Base-by-base conservation (phyloP, 2,888 invertebrate species). In the Drosophila histrio region DNA sequence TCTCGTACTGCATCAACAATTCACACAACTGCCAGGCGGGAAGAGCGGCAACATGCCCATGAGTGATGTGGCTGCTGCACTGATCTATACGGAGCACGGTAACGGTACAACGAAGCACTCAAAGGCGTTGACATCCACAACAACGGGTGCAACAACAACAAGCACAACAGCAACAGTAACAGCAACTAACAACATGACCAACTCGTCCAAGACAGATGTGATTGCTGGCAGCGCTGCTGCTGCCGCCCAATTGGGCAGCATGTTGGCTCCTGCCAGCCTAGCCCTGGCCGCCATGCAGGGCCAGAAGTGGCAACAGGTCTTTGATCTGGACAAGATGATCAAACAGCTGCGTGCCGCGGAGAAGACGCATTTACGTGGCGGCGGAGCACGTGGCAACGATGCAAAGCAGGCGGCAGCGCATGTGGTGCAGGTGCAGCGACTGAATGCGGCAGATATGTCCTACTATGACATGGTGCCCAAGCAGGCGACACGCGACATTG, bases 401-500 rank as follows among this genome's bases (percentile, higher is more conserved):
- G 44, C 17, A 2, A 24, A 44, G 17, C 46, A 47, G 22, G 36
- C 24, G 15, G 34, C 50, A 22, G 5, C 49, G 7, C 34, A 36
- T 36, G 44, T 22, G 15, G 47, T 57, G 15, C 59, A 59, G 47
- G 49, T 17, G 47, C 43, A 93, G 84, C 93, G 94, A 7, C 92
- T 94, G 53, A 92, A 92, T 65, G 90, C 91, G 72, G 92, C 94
- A 91, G 95, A 94, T 90, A 96, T 96, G 94, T 94, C 94, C 78
- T 93, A 96, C 60, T 96, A 95, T 91, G 96, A 96, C 44, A 93
- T 95, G 84, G 95, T 95, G 87, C 96, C 96, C 21, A 95, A 96
- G 87, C 94, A 94, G 91, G 96, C 96, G 92, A 93, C 94, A 69
- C 94, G 96, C 82, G 94, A 94, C 90, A 94, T 96, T 67, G 95